These are phyloP conservation scores for Ceratotherium simum DNA, from an alignment of 2,113 vertebrate genomes.

Conservation along the genomic window DNA sequence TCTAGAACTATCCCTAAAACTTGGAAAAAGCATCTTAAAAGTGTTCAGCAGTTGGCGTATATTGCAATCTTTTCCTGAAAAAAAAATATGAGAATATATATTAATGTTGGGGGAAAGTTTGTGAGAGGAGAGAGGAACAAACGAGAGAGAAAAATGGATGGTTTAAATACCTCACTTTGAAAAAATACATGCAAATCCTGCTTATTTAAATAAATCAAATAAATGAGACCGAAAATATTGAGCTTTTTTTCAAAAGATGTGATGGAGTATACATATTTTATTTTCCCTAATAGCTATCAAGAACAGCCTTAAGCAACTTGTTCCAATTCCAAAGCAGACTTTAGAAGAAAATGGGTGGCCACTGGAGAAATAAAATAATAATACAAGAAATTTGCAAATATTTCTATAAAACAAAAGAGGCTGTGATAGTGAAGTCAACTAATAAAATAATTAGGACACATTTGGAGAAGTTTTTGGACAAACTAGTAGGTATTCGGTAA, in stretches of 20 bases:
- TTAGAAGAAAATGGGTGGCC: slow-evolving; percentile 46
- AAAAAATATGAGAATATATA: neutral
- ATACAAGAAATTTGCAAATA: slow-evolving; percentile 52
- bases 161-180: neutral
- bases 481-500: neutral
- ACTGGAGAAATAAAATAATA: slow-evolving; percentile 61
- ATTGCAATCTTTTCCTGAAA: neutral
- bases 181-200: neutral
- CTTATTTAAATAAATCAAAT: slow-evolving; percentile 38
- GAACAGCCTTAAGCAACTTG: slow-evolving; percentile 46
- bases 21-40: neutral
- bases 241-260: slow-evolving; percentile 22
- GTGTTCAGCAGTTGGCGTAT: neutral
- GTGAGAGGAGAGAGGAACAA: neutral
- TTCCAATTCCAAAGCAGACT: slow-evolving; percentile 66
- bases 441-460: slow-evolving; percentile 43
- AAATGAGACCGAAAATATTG: neutral
- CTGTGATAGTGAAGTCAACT: slow-evolving; percentile 26
- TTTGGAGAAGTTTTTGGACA: slow-evolving; percentile 20
- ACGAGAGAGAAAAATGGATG: neutral
- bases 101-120: neutral
- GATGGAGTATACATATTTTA: slow-evolving; percentile 45
- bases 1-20: neutral
- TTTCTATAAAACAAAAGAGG: slow-evolving; percentile 57
- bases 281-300: slow-evolving; percentile 53